phyloP scores from a whole-genome alignment of 2,797 vertebrate genomes.

The Aratinga solstitialis region DNA sequence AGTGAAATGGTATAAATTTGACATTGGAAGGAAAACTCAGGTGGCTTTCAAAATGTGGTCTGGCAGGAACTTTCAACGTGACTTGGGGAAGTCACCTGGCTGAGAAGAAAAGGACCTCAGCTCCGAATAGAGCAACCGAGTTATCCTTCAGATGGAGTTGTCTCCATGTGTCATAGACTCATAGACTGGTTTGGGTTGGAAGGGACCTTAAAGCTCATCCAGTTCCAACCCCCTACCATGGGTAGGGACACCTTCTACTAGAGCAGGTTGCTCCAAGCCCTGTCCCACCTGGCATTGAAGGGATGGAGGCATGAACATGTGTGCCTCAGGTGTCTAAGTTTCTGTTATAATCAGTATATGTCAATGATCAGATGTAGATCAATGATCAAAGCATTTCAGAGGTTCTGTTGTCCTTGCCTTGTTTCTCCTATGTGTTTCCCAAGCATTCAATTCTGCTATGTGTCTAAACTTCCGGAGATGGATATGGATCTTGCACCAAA shows the following conservation, averaged over 20 bases:
- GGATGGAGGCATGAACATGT: rapidly evolving
- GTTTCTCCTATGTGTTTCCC: rapidly evolving
- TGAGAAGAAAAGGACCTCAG: rapidly evolving
- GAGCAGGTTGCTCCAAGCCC: background rate
- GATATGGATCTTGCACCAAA: background rate
- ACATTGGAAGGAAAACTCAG: background rate
- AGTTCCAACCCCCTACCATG: background rate
- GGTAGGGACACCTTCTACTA: background rate
- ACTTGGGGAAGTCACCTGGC: background rate
- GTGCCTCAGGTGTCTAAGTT: background rate
- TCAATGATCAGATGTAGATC: background rate
- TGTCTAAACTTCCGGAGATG: background rate
- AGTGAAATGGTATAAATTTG: background rate
- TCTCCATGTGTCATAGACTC: background rate
- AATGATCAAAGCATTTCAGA: background rate
- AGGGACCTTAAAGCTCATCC: background rate
- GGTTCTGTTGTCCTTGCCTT: background rate
- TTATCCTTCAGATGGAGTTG: background rate
- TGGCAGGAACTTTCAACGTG: rapidly evolving
- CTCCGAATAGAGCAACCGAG: background rate
- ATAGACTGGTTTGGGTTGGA: background rate
- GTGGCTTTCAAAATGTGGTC: background rate
- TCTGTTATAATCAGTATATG: background rate
- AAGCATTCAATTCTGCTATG: background rate
- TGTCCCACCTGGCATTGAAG: background rate